Percentiles rank a stretch among this genome's conserved stretches.
Evolutionary conservation across 2,797 vertebrate genomes (phyloP).

Genomic region (Chelon labrosus): DNA sequence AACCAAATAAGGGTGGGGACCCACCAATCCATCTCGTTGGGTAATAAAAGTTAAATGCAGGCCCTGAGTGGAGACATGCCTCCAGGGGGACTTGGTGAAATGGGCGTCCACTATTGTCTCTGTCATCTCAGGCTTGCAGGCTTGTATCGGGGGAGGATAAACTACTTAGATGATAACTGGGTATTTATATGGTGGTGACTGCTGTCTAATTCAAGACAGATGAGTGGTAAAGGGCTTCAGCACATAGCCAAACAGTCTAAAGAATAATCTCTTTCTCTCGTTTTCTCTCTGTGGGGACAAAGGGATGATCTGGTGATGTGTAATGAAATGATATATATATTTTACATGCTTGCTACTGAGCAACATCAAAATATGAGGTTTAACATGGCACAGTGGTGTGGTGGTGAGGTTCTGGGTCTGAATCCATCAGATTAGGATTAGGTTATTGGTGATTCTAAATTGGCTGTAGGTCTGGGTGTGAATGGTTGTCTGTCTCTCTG

Average conservation of each 20-base stretch:
- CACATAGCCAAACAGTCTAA: slow-evolving; percentile 40
- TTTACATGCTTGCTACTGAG: not conserved
- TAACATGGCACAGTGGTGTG: not conserved
- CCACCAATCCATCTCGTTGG: slow-evolving; percentile 64
- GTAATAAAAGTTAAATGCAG: slow-evolving; percentile 80
- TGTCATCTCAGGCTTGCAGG: slow-evolving; percentile 58
- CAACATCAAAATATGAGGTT: not conserved
- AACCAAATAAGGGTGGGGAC: slow-evolving; percentile 68
- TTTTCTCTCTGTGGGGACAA: slow-evolving; percentile 3
- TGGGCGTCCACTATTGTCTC: slow-evolving; percentile 69
- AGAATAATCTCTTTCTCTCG: slow-evolving; percentile 14
- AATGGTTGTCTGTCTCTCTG: too few relatives aligned
- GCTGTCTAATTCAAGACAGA: slow-evolving; percentile 75
- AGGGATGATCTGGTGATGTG: not conserved
- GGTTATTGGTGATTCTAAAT: too few relatives aligned
- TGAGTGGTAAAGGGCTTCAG: slow-evolving; percentile 46
- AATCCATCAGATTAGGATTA: too few relatives aligned
- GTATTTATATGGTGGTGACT: slow-evolving; percentile 70
- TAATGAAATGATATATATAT: slow-evolving; percentile 5
- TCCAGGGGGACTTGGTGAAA: slow-evolving; percentile 56
- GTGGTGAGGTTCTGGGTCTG: too few relatives aligned
- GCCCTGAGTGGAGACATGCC: slow-evolving; percentile 64
- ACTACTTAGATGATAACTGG: slow-evolving; percentile 71
- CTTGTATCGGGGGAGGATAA: slow-evolving; percentile 59
- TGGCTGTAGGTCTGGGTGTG: too few relatives aligned